Conservation (phyloP, 2,888 invertebrate genomes). For the Cephus spinipes region DNA sequence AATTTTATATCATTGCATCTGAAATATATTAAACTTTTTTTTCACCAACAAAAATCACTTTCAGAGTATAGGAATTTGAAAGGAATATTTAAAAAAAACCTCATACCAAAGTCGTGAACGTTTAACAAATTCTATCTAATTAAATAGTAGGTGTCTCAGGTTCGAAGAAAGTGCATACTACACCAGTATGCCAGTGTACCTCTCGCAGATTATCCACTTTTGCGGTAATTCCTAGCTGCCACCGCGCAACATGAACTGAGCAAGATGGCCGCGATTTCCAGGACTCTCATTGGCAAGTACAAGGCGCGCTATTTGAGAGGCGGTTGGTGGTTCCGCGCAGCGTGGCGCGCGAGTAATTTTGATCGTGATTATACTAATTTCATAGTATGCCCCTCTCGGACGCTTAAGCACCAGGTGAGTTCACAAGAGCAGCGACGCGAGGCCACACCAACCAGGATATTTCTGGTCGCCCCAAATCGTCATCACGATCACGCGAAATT, state of each 20-base stretch:
- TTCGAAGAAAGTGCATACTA: background rate
- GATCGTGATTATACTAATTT: conserved; percentile 61
- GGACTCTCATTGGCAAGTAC: conserved; percentile 49
- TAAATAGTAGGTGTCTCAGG: background rate
- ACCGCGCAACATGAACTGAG: conserved; percentile 45
- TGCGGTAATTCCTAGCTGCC: conserved; percentile 46
- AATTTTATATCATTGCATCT: background rate
- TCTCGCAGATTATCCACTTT: conserved; percentile 48
- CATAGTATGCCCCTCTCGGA: conserved; percentile 53
- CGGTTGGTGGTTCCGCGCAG: conserved; percentile 55
- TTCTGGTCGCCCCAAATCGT: background rate
- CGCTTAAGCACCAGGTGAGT: conserved; percentile 48
- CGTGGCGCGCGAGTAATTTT: conserved; percentile 54
- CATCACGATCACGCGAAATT: background rate
- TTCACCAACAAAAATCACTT: no score
- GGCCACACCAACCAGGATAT: conserved; percentile 1
- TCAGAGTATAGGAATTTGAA: background rate
- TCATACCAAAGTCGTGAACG: background rate
- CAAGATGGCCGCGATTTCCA: conserved; percentile 49
- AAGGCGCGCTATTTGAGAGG: conserved; percentile 54
- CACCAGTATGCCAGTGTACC: conserved; percentile 13
- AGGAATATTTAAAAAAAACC: background rate
- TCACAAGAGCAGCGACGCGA: conserved; percentile 37
- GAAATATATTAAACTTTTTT: background rate
- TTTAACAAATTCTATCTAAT: background rate